Evolutionary conservation across 2,888 invertebrate genomes (phyloP), one percentile per base, ranked within the genome.

Genomic region (Cybosia mesomella): DNA sequence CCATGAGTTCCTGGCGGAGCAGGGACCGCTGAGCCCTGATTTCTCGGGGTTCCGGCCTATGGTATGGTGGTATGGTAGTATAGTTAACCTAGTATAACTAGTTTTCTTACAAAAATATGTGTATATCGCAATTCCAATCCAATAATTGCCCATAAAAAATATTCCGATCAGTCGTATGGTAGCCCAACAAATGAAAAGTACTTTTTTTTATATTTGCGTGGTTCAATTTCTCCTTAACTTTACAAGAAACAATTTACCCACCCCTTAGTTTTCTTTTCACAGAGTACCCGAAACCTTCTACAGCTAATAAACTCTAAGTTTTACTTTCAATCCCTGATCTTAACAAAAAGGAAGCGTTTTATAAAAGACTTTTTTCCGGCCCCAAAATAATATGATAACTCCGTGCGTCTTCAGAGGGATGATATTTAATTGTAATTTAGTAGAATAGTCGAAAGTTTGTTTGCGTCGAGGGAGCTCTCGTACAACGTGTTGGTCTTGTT

Each of bases 341-440:
- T 43, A 36, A 34, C 13, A 43, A 66, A 66, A 58, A 53, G 21
- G 54, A 39, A 67, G 58, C 22, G 15, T 32, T 54, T 43, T 54
- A 64, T 59, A 53, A 54, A 24, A 54, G 64, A 24, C 43, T 64
- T 66, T 43, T 63, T 28, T 21, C 13, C 58, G 36, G 1, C 49
- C 11, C 58, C 13, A 63, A 64, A 24, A 60, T 60, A 66, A 58
- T 55, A 64, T 58, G 66, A 62, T 62, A 68, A 75, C 73, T 64
- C 49, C n/a, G 13, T 58, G 49, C 54, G 62, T 67, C 68, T 73
- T 59, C 54, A 43, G 60, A 58, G 61, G 68, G 64, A 71, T 75
- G 54, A 72, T 66, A 74, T 70, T 72, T 72, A 79, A 77, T 75
- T 73, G 72, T 70, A 73, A 80, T 76, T 75, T 76, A 76, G 67